Evolutionary conservation across 2,113 vertebrate species (phyloP).

Genomic region (Prunella fulvescens): DNA sequence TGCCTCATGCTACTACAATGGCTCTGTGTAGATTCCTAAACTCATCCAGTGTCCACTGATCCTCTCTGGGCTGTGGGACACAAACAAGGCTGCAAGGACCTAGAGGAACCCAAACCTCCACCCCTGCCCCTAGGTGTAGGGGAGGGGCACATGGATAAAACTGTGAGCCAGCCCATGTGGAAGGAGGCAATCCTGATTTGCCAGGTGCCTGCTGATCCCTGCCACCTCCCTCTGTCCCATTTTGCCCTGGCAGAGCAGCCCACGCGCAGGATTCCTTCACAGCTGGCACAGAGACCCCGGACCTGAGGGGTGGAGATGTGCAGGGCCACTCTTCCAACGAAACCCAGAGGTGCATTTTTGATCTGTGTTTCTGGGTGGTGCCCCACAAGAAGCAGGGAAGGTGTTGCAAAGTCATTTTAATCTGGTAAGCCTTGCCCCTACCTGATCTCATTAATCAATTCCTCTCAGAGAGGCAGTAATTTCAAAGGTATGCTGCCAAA

Average conservation of each 20-base stretch:
- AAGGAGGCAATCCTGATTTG: background rate
- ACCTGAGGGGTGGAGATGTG: background rate
- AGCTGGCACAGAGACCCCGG: background rate
- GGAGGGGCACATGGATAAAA: background rate
- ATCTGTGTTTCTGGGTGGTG: background rate
- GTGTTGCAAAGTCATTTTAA: background rate
- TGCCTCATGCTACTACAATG: background rate
- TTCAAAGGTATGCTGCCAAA: background rate
- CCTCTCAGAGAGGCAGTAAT: background rate
- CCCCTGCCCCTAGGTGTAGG: background rate
- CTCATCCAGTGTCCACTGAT: background rate
- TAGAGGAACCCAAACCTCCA: background rate
- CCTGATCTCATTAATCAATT: slow-evolving; percentile 2
- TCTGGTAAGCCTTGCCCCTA: background rate
- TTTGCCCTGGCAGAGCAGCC: background rate
- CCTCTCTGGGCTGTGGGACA: background rate
- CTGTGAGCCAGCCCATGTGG: background rate
- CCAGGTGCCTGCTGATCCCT: background rate
- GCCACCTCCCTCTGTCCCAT: background rate
- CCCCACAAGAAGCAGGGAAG: background rate
- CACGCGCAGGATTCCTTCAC: rapidly evolving
- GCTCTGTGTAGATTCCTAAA: background rate
- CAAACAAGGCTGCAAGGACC: rapidly evolving
- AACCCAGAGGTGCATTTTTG: rapidly evolving
- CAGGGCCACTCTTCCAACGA: background rate